Percentiles rank a stretch among this genome's conserved stretches.
Evolutionary conservation across 2,113 vertebrate genomes (phyloP).

Genomic region (Pampusana beccarii): DNA sequence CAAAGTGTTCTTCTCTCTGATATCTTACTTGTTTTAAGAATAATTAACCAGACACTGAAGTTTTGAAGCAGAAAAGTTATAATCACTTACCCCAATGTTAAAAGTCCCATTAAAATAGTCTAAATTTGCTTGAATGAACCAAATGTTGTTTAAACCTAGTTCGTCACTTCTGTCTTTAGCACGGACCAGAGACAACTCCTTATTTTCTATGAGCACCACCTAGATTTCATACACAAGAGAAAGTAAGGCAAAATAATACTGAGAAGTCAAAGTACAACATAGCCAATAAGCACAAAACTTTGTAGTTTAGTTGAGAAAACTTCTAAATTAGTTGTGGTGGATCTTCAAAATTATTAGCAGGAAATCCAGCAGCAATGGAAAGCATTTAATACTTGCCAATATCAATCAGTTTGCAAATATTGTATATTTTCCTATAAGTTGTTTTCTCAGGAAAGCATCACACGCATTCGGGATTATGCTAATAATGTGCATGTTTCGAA

Average conservation of each 20-base stretch:
- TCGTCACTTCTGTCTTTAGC: conserved; percentile 86
- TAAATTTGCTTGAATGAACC: conserved; percentile 95
- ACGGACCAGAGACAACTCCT: conserved; percentile 91
- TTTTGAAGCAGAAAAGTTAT: neutral
- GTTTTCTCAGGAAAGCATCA: neutral
- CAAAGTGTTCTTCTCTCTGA: neutral
- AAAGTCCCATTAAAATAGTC: conserved; percentile 93
- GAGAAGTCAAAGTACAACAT: neutral
- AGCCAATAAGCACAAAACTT: neutral
- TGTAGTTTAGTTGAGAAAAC: neutral
- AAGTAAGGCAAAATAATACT: neutral
- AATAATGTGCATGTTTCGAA: neutral
- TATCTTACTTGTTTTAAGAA: neutral
- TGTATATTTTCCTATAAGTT: neutral
- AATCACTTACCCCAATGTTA: conserved; percentile 90
- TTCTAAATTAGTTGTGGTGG: neutral
- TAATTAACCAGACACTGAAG: neutral
- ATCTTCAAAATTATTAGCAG: neutral
- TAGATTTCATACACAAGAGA: conserved; percentile 59
- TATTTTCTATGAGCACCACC: conserved; percentile 96
- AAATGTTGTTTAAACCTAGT: conserved; percentile 87
- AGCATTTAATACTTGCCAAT: neutral
- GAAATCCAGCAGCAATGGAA: neutral
- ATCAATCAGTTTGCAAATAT: neutral
- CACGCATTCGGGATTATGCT: neutral